Evolutionary conservation across 1,140 invertebrate species (phyloP).

Genomic region (Rhynchophorus ferrugineus): DNA sequence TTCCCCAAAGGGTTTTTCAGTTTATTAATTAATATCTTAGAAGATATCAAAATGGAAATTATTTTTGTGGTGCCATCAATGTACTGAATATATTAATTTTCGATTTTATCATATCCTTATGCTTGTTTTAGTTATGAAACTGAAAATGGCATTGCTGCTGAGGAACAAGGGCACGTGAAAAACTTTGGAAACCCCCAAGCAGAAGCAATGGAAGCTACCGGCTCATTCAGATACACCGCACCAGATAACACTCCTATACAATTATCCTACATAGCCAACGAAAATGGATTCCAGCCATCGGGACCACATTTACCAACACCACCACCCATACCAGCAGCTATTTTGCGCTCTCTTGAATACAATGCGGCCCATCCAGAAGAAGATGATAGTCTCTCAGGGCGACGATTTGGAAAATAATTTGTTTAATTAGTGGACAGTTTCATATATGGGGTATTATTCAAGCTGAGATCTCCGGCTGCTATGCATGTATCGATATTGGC

Average conservation of each 20-base stretch:
- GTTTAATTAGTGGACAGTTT: too few species aligned
- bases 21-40: too few species aligned
- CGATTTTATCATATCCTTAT: background rate
- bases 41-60: too few species aligned
- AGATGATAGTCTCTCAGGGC: background rate
- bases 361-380: constrained; percentile 40
- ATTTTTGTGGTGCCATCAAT: too few species aligned
- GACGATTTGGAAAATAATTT: background rate
- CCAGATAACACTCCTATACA: constrained; percentile 70
- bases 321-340: constrained; percentile 67
- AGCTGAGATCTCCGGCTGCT: background rate
- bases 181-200: constrained; percentile 52
- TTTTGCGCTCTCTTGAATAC: constrained; percentile 65
- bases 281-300: constrained; percentile 62
- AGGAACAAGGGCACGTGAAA: constrained; percentile 58
- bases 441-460: background rate
- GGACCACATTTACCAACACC: constrained; percentile 68
- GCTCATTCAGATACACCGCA: constrained; percentile 70
- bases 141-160: constrained; percentile 62
- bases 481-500: background rate
- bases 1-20: too few species aligned
- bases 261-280: constrained; percentile 68
- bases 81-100: too few species aligned
- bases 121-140: constrained; percentile 59
- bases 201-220: constrained; percentile 58